Conservation (phyloP, 2,888 invertebrate genomes). For the Polylopha cassiicola region DNA sequence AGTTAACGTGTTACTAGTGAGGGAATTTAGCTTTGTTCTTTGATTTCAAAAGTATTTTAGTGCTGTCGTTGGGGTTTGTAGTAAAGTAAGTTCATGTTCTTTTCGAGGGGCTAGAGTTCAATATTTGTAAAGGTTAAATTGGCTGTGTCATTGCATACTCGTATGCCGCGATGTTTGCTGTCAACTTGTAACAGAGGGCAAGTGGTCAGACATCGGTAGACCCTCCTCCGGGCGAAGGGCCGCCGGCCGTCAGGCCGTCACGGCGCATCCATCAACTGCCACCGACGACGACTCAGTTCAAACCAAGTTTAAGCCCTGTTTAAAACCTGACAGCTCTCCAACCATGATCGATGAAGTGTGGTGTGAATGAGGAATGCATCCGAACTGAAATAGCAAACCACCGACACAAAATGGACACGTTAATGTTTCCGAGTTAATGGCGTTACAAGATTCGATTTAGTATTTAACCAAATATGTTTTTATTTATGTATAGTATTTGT, state of each 20-base stretch:
- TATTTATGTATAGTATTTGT: not conserved
- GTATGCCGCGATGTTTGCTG: not conserved
- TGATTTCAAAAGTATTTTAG: too few species aligned
- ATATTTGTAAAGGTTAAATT: too few species aligned
- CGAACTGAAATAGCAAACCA: slow-evolving; percentile 54
- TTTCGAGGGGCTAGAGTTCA: too few species aligned
- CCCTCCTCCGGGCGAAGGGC: slow-evolving; percentile 36
- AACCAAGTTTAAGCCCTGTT: slow-evolving; percentile 60
- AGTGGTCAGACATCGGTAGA: slow-evolving; percentile 38
- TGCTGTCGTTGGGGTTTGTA: too few species aligned
- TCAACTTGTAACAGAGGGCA: slow-evolving; percentile 33
- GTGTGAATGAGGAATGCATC: slow-evolving; percentile 48
- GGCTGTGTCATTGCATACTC: slow-evolving; percentile 5
- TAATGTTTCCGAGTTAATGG: slow-evolving; percentile 56
- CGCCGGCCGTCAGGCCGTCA: slow-evolving; percentile 43
- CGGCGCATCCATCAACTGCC: slow-evolving; percentile 64
- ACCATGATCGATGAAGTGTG: slow-evolving; percentile 61
- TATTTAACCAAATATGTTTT: not conserved
- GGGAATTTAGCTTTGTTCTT: too few species aligned
- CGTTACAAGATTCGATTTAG: slow-evolving; percentile 36
- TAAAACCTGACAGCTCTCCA: slow-evolving; percentile 59
- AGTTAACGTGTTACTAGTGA: slow-evolving; percentile 13
- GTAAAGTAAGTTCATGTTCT: too few species aligned
- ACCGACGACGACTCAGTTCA: slow-evolving; percentile 43
- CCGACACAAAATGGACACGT: slow-evolving; percentile 37